These are phyloP conservation scores for Allacma fusca DNA, from an alignment of 2,888 invertebrate genomes.

Conservation along the genomic window DNA sequence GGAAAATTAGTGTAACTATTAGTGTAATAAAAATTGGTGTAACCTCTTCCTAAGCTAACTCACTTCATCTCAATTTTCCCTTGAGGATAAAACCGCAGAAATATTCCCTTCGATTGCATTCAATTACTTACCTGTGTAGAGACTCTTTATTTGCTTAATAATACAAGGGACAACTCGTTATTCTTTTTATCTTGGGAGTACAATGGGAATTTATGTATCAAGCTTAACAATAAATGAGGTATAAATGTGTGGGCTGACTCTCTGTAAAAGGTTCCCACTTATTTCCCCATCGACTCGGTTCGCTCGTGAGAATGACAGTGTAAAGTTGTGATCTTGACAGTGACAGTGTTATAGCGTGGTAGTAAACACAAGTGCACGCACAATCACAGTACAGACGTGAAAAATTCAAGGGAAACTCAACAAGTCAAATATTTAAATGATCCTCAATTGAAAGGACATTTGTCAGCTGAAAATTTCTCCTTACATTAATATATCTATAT, in stretches of 20 bases:
- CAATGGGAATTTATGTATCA: neutral
- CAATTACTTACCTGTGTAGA: constrained; percentile 4
- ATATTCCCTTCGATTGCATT: neutral
- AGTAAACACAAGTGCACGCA: constrained; percentile 9
- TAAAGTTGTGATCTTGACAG: constrained; percentile 19
- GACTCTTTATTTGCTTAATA: neutral
- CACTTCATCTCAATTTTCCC: neutral
- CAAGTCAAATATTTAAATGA: constrained; percentile 17
- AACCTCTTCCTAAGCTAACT: neutral
- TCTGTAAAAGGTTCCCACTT: neutral
- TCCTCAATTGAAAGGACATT: neutral
- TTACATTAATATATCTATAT: neutral
- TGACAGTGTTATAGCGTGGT: constrained; percentile 4
- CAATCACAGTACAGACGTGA: constrained; percentile 7
- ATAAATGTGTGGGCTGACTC: neutral
- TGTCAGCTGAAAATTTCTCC: neutral
- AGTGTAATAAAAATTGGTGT: too few relatives aligned
- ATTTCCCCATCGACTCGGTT: neutral
- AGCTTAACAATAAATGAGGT: neutral
- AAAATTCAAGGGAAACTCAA: neutral
- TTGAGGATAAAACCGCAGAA: constrained; percentile 9
- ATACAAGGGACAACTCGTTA: neutral
- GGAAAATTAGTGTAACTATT: too few relatives aligned
- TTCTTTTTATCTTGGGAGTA: neutral
- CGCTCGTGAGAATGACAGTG: neutral